A percentile compares a stretch with the other conserved stretches of the same genome.
Evolutionary conservation across 2,797 vertebrate genomes (phyloP).

Genomic region (Neomorphus geoffroyi): DNA sequence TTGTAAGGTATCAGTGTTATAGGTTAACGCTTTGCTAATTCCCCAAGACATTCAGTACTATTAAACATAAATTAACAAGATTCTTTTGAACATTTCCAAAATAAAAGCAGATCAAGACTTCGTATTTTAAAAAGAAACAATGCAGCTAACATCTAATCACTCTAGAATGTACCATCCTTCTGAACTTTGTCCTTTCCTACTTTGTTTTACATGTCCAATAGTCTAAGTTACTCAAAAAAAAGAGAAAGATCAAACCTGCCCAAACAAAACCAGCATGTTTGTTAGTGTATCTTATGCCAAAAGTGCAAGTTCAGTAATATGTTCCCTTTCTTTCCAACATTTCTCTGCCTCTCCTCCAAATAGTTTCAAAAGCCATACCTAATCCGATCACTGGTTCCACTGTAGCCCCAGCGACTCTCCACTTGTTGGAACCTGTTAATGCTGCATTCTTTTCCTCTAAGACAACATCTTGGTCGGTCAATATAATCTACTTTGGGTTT

Average conservation of each 20-base stretch:
- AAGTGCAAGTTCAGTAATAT: neutral
- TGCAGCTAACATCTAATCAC: neutral
- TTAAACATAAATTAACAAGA: neutral
- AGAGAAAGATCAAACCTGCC: neutral
- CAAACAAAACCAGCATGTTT: neutral
- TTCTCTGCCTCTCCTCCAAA: neutral
- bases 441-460: conserved; percentile 95
- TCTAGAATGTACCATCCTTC: neutral
- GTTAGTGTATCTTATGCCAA: neutral
- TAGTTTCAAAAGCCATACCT: conserved; percentile 73
- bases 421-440: conserved; percentile 95
- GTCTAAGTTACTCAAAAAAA: neutral
- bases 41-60: neutral
- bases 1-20: neutral
- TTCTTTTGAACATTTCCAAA: neutral
- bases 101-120: neutral
- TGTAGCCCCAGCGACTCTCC: conserved; percentile 98
- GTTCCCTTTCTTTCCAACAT: neutral
- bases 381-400: conserved; percentile 95
- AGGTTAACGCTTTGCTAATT: neutral
- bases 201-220: neutral
- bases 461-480: conserved; percentile 93
- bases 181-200: neutral
- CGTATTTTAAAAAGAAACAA: neutral
- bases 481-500: conserved; percentile 97